Evolutionary conservation across 1,140 invertebrate genomes (phyloP), one percentile per base, ranked within the genome.

Genomic region (Drosophila nigromelanica): DNA sequence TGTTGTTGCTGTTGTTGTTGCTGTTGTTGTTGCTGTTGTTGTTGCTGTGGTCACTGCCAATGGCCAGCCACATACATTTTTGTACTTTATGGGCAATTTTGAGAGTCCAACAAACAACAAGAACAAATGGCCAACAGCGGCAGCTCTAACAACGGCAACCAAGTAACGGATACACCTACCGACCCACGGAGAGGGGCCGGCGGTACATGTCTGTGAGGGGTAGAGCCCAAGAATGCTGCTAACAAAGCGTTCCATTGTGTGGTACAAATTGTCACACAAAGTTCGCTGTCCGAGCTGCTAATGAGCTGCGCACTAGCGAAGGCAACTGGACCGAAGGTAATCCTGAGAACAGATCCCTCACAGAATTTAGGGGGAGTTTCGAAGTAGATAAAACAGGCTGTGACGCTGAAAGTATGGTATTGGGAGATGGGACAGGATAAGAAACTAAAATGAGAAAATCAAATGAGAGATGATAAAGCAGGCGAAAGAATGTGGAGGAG

Each of bases 41-140:
- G 67, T 35, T 47, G 56, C 14, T 47, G 52, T 72, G 33, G 62
- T 59, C 30, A 42, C 73, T 73, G 81, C 77, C 77, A 77, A 74
- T 70, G 81, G 66, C 78, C 58, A 80, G 45, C 27, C 67, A 75
- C 71, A 85, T 80, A 86, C 67, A 87, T 86, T 80, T 63, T 72
- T 78, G 75, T 82, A 78, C 75, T 86, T 87, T 86, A 86, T 86
- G 82, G 78, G 56, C 81, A 80, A 81, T 86, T 86, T 86, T 12
- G 54, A 52, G 61, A 39, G 68, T 52, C 37, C 62, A 66, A 77
- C 59, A 77, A 59, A 42, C 60, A 71, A 52, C 64, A 60, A 54
- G 66, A 73, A 50, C 48, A 66, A 51, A 75, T 55, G 51, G 50
- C 55, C 64, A 73, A 63, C 50, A 69, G 50, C 56, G 45, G 39